phyloP scores from a whole-genome alignment of 2,888 invertebrate species.

The Rhopalosiphum nymphaeae region DNA sequence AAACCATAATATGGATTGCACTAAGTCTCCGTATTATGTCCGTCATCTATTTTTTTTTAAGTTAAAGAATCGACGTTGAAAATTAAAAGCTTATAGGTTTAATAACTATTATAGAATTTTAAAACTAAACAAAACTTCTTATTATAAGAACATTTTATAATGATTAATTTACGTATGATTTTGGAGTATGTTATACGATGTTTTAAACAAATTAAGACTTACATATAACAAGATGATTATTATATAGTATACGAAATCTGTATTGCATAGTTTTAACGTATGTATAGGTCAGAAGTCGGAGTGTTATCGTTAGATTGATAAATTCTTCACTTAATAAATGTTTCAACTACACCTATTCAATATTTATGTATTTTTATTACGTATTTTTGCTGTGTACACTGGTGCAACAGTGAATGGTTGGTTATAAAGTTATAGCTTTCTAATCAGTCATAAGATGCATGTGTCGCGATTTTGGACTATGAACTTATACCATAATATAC shows the following conservation, averaged over 20 bases:
- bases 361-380: neutral
- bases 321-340: neutral
- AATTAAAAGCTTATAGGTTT: neutral
- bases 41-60: neutral
- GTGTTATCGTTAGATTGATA: neutral
- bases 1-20: neutral
- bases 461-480: neutral
- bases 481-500: neutral
- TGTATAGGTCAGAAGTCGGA: neutral
- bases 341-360: neutral
- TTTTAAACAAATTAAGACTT: neutral
- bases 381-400: neutral
- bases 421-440: neutral
- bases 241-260: conserved; percentile 5
- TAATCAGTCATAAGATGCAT: neutral
- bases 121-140: neutral
- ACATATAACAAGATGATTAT: neutral
- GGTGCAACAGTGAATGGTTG: neutral
- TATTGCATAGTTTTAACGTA: neutral
- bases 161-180: neutral
- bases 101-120: neutral
- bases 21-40: neutral
- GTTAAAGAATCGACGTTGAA: neutral
- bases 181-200: neutral
- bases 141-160: neutral